Evolutionary conservation across 1,140 invertebrate species (phyloP).

Genomic region (Eumaeus atala): DNA sequence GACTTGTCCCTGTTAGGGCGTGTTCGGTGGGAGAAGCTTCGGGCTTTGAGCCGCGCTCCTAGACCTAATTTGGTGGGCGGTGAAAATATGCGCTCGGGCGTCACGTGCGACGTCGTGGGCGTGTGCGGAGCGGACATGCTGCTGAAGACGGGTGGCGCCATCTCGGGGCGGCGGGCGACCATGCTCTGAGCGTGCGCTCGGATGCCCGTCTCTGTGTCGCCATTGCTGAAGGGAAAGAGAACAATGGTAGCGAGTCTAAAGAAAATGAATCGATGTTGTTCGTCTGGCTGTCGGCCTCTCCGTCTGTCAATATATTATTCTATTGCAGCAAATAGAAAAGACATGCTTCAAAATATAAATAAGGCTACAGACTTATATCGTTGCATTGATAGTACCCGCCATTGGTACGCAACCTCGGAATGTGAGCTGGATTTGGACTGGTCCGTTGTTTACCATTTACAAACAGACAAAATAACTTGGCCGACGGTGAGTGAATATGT

Average conservation of each 20-base stretch:
- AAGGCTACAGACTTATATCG: too few relatives aligned
- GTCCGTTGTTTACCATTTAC: too few relatives aligned
- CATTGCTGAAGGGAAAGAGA: conserved; percentile 25
- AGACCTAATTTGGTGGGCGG: conserved; percentile 27
- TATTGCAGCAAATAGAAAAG: too few relatives aligned
- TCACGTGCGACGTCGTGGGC: conserved; percentile 31
- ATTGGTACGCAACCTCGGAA: too few relatives aligned
- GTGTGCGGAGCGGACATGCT: conserved; percentile 45
- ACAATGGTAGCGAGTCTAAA: too few relatives aligned
- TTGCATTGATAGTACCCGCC: too few relatives aligned
- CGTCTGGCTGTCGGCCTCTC: too few relatives aligned
- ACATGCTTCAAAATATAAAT: too few relatives aligned
- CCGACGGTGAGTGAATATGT: not conserved
- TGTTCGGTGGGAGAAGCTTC: conserved; percentile 55
- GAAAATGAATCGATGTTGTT: too few relatives aligned
- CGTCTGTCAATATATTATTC: too few relatives aligned
- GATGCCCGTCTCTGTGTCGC: conserved; percentile 33
- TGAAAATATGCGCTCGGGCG: conserved; percentile 12
- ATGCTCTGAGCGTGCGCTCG: conserved; percentile 47
- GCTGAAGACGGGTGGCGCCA: conserved; percentile 32
- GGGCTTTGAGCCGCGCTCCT: conserved; percentile 49
- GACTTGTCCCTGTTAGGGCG: conserved; percentile 41
- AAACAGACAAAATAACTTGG: too few relatives aligned
- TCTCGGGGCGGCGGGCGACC: conserved; percentile 42
- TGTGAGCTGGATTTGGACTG: too few relatives aligned